Evolutionary conservation across 1,140 invertebrate species (phyloP).

Genomic region (Phymastichus coffea): DNA sequence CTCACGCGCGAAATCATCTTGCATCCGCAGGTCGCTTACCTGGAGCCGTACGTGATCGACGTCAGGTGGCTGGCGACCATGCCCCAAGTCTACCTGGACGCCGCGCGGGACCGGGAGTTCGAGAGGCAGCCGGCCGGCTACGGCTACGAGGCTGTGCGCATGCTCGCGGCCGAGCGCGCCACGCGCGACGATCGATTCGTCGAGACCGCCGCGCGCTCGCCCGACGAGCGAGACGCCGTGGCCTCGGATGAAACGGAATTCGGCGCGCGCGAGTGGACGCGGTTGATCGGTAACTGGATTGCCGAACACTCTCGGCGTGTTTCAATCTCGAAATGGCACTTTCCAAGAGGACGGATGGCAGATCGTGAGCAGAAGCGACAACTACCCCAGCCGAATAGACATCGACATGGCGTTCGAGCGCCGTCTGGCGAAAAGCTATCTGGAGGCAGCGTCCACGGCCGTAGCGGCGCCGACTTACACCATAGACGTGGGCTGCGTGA

Average conservation of each 20-base stretch:
- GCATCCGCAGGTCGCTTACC: conserved; percentile 41
- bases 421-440: not conserved
- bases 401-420: conserved; percentile 53
- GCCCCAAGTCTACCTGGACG: conserved; percentile 46
- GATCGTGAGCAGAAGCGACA: no score
- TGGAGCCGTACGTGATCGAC: conserved; percentile 38
- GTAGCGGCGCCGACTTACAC: not conserved
- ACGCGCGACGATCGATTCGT: not conserved
- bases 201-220: no score
- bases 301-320: no score
- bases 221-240: no score
- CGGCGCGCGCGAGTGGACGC: not conserved
- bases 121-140: conserved; percentile 29
- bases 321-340: no score
- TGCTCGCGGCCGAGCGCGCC: not conserved
- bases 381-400: no score
- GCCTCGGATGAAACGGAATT: conserved; percentile 14
- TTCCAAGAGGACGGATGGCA: no score
- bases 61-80: conserved; percentile 45
- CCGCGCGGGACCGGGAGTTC: conserved; percentile 35
- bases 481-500: conserved; percentile 46
- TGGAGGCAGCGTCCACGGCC: not conserved
- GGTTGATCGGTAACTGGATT: not conserved
- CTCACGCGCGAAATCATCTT: not conserved
- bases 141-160: conserved; percentile 37